Conservation (phyloP, 2,888 invertebrate genomes). For the Dryomyza anilis region DNA sequence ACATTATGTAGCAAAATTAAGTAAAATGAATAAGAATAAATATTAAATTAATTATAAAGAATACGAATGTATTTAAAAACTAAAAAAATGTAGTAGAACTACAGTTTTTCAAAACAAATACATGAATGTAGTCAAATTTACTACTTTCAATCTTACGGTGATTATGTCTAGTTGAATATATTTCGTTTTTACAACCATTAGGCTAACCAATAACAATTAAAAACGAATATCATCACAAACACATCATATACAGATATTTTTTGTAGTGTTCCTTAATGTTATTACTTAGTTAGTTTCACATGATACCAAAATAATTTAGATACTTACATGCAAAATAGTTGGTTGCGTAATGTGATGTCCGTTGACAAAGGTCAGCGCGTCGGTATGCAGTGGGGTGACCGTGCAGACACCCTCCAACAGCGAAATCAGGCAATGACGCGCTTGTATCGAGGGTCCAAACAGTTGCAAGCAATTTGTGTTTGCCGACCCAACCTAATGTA, state of each 20-base stretch:
- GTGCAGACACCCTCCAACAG: constrained; percentile 91
- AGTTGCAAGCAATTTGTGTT: constrained; percentile 80
- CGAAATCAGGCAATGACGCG: constrained; percentile 94
- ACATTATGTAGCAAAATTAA: no score
- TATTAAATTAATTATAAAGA: no score
- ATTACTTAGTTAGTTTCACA: no score
- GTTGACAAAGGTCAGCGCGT: constrained; percentile 94
- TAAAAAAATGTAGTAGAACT: no score
- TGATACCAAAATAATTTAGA: neutral
- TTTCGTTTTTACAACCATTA: neutral
- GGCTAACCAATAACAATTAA: neutral
- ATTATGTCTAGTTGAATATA: no score
- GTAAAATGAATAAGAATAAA: no score
- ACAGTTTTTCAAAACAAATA: no score
- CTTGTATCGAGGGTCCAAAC: constrained; percentile 89
- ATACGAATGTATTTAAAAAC: no score
- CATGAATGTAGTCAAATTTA: no score
- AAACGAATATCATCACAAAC: neutral
- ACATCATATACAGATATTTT: neutral
- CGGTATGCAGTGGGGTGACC: constrained; percentile 89
- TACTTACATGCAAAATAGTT: constrained; percentile 80
- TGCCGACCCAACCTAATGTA: constrained; percentile 71
- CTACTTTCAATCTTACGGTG: no score
- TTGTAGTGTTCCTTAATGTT: no score
- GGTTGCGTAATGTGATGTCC: constrained; percentile 91